Conservation (phyloP, 2,797 vertebrate genomes). For the Gallinago stenura region DNA sequence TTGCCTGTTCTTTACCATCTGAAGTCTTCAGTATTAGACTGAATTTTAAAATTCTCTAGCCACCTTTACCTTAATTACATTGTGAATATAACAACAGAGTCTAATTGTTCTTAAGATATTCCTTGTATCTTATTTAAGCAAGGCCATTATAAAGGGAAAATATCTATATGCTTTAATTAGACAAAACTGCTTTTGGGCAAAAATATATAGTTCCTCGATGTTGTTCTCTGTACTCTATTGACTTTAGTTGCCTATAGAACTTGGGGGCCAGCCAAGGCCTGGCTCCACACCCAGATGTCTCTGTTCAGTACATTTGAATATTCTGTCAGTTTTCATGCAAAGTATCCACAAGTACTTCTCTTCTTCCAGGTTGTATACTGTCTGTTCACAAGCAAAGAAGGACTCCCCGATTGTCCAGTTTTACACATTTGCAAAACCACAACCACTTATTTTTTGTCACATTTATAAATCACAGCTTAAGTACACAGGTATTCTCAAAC, state of each 20-base stretch:
- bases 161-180: background rate
- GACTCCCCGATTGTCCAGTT: background rate
- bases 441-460: background rate
- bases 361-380: background rate
- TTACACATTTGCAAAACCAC: background rate
- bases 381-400: background rate
- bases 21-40: background rate
- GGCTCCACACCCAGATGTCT: background rate
- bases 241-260: background rate
- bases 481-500: background rate
- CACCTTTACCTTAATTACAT: background rate
- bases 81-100: background rate
- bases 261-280: background rate
- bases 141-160: background rate
- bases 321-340: background rate
- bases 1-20: background rate
- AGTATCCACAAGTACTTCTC: background rate
- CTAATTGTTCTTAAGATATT: background rate
- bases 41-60: background rate
- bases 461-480: background rate
- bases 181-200: background rate
- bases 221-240: background rate
- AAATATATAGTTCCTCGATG: background rate
- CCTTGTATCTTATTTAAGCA: background rate
- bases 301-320: background rate